Base-by-base conservation (phyloP, 2,113 vertebrate genomes). In the Chionis minor region DNA sequence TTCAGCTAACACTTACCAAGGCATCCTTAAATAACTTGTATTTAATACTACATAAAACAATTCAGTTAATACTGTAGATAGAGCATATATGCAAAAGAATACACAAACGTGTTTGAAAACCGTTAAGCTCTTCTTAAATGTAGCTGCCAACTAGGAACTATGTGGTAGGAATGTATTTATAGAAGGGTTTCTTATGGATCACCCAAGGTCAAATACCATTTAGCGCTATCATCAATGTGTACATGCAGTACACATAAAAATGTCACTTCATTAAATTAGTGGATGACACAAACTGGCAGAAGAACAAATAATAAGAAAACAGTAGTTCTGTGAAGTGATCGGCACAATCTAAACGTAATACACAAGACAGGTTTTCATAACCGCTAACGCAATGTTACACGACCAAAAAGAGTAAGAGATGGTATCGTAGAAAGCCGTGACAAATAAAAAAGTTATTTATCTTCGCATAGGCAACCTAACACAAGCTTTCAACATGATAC, bases 161-260 rank as follows among this genome's bases (percentile, higher is more conserved):
- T 80, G 90, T 0, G 0, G 77, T 49, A 95, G 96, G 58, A 92
- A 95, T 66, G 91, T 95, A 95, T 95, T 96, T 96, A 87, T 94
- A 96, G 89, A 92, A 94, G 54, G 8, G 54, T 94, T 95, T 94
- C 92, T 89, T 94, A 95, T 49, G 80, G 74, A 96, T 88, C 84
- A 87, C 47, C 52, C 59, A 82, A 94, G 86, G 92, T 85, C 89
- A 90, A 92, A 97, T 91, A 81, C 89, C 91, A 90, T 73, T 70
- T 73, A 88, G 79, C 11, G 4, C 75, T 70, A 94, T 66, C 84
- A 95, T 81, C 74, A 78, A 92, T 35, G 63, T 55, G 67, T 56
- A 94, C 54, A 87, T 58, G 84, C 61, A 78, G 81, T 35, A 67
- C 79, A 59, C 59, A 75, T 75, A 90, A 93, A 94, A 96, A 82